A percentile compares a stretch with the other conserved stretches of the same genome.
phyloP scores from a whole-genome alignment of 2,797 vertebrate species.

The Xenops minutus region DNA sequence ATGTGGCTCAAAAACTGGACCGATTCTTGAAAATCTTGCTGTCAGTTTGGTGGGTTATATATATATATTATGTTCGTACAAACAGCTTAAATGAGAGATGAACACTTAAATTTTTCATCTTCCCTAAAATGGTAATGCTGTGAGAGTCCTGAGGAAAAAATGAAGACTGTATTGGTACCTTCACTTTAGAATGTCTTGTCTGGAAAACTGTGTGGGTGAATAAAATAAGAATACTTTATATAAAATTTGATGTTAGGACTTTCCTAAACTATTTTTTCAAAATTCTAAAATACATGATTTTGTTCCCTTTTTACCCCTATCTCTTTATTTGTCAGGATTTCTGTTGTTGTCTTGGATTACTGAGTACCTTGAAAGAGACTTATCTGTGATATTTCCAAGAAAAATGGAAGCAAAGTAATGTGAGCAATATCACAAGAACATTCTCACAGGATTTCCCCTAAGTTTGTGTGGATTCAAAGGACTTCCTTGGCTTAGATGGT shows the following conservation, averaged over 20 bases:
- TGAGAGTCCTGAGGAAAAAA: neutral
- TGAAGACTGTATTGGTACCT: neutral
- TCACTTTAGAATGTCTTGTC: neutral
- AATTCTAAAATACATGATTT: neutral
- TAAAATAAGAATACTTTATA: neutral
- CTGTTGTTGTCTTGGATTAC: neutral
- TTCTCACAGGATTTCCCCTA: neutral
- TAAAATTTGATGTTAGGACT: neutral
- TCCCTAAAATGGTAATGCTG: neutral
- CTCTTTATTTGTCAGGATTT: neutral
- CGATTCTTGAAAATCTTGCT: neutral
- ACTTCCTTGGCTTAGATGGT: neutral
- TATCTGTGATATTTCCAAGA: slow-evolving; percentile 46
- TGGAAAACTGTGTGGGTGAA: neutral
- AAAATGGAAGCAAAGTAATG: slow-evolving; percentile 21
- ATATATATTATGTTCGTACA: neutral
- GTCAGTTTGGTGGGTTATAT: neutral
- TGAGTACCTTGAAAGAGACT: neutral
- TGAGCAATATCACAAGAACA: slow-evolving; percentile 29
- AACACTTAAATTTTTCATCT: neutral
- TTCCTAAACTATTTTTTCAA: neutral
- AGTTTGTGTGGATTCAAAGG: neutral
- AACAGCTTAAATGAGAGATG: neutral
- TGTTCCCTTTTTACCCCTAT: neutral
- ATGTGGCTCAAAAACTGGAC: neutral